Evolutionary conservation across 2,888 invertebrate genomes (phyloP), one percentile per base, ranked within the genome.

Genomic region (Drosophila mimetica): DNA sequence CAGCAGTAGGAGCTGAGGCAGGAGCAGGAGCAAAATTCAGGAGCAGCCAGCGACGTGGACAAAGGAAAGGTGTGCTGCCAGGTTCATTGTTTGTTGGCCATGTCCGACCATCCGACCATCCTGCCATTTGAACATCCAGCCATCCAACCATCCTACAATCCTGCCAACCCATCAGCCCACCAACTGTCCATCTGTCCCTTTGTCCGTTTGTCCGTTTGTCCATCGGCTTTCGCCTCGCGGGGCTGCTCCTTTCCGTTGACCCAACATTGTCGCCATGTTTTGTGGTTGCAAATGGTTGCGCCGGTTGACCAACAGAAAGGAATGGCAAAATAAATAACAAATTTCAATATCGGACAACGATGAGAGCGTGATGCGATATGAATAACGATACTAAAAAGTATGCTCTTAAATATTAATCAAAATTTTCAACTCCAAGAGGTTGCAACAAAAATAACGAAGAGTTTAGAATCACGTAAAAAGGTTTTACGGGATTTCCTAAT

Each of bases 51-150:
- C 46, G 20, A 41, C 46, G 16, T 41, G 39, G 11, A 48, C 47
- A 73, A 64, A 77, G 70, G 79, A 70, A 74, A 81, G 79, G 77
- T 75, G 80, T 83, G 79, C 51, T 66, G 48, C 61, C 71, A 60
- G 71, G 63, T 67, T 70, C 71, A 78, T 74, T 79, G 75, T 67
- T 70, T 57, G 55, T 37, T 46, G 64, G 48, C 48, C 77, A 75
- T 79, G 63, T 75, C 60, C 44, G 16, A 14, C 54, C 55, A 36
- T 75, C 60, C 44, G 16, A 14, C 54, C 55, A 36, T 48, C 4
- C 48, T 11, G 4, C n/a, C 42, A 42, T 25, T n/a, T n/a, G 4
- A 25, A 7, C 13, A 42, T 14, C n/a, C 41, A 7, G 2, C 41
- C 18, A 20, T 18, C 2, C 8, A 3, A 1, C 37, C 37, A 32